Evolutionary conservation across 2,113 vertebrate genomes (phyloP), one percentile per base, ranked within the genome.

Genomic region (Megaceryle maxima): DNA sequence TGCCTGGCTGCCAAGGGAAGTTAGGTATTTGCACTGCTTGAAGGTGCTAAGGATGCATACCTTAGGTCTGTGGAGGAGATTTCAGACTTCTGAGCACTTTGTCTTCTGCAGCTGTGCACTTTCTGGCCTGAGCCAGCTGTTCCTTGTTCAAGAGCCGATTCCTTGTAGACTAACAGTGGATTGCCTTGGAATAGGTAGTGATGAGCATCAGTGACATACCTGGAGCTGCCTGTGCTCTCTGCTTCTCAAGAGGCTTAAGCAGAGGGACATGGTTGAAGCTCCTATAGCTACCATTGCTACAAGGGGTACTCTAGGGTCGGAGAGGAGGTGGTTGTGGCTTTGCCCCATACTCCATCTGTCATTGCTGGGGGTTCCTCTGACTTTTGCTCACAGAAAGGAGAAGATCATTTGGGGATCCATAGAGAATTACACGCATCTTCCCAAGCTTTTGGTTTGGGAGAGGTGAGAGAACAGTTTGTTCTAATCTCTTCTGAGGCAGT

Each of bases 51-150:
- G 86, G 77, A 44, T 6, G 7, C n/a, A 1, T 51, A 20, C 29
- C 16, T 37, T 56, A 10, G 3, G 60, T 28, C 43, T 89, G 89
- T 4, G 17, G 33, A 68, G 76, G 80, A 72, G 78, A 76, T 66
- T 83, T 50, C 63, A 44, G 91, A 82, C 87, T 57, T 90, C 87
- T 78, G n/a, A 59, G 44, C 7, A 76, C 87, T 95, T 95, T 89
- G 83, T 94, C 67, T 72, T 53, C 53, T 37, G 43, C 67, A 96
- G 87, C 75, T 43, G n/a, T 7, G 48, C 4, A 11, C 55, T 80
- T 94, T 88, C 92, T 92, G 74, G 21, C 28, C 70, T 33, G 73
- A 90, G 35, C 35, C 95, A 94, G 95, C 88, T 94, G 92, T 87
- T 92, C 43, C 70, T 64, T 72, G 69, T 78, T 94, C 60, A 24